Conservation (phyloP, 2,888 invertebrate genomes). For the Trissonchulus sp. region DNA sequence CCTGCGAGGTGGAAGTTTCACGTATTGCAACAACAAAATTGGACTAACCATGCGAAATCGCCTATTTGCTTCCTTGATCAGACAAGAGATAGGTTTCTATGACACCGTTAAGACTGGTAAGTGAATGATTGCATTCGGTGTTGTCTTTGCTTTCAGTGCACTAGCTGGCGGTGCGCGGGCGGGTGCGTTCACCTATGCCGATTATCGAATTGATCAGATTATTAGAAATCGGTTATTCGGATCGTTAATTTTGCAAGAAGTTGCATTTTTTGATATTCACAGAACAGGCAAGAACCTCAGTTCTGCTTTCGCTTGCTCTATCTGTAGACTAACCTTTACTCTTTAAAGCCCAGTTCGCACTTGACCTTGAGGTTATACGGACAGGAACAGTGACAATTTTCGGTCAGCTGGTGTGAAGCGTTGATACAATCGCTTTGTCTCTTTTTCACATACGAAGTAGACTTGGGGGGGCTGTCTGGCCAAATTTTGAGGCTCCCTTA, state of each 20-base stretch:
- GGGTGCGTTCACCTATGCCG: constrained; percentile 50
- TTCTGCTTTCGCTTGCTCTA: no score
- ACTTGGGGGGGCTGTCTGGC: no score
- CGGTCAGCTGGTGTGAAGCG: no score
- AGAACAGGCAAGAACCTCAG: constrained; percentile 58
- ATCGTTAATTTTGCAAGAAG: constrained; percentile 52
- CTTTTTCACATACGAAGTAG: background rate
- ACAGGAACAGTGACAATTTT: no score
- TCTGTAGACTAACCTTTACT: no score
- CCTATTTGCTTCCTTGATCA: constrained; percentile 50
- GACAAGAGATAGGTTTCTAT: constrained; percentile 54
- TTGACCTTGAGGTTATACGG: no score
- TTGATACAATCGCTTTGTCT: no score
- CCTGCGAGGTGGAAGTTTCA: constrained; percentile 52
- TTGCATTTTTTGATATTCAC: constrained; percentile 52
- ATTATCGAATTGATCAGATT: constrained; percentile 47
- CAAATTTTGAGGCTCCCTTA: no score
- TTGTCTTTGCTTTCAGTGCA: constrained; percentile 44
- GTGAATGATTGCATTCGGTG: constrained; percentile 43
- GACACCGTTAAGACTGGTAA: constrained; percentile 59
- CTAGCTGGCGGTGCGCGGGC: constrained; percentile 51
- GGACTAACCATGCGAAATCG: constrained; percentile 50
- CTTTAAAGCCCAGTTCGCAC: no score
- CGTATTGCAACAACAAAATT: constrained; percentile 50
- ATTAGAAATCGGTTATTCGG: constrained; percentile 50